These are phyloP conservation scores for Podargus strigoides DNA, from an alignment of 2,797 vertebrate genomes.

Conservation along the genomic window DNA sequence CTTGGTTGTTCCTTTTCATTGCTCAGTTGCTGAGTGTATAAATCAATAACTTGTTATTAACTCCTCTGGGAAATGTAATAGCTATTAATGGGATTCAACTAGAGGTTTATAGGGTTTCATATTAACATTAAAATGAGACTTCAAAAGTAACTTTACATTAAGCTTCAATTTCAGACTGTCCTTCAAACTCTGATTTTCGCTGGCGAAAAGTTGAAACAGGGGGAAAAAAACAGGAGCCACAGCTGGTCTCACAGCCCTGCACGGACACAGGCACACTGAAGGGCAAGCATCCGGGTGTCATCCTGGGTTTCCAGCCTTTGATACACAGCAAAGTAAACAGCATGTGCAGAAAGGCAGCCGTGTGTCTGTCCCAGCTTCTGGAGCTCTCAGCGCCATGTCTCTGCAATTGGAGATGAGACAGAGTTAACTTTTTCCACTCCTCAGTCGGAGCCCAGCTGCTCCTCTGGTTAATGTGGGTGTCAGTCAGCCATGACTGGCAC, in stretches of 20 bases:
- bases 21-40: neutral
- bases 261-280: rapidly evolving
- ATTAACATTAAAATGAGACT: neutral
- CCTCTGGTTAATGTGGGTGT: neutral
- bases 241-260: neutral
- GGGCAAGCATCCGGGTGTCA: neutral
- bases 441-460: neutral
- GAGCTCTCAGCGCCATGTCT: neutral
- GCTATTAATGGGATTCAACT: neutral
- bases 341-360: neutral
- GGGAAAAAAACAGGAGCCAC: neutral
- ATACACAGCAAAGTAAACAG: neutral
- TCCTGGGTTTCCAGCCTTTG: neutral
- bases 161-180: neutral
- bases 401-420: neutral
- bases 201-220: neutral
- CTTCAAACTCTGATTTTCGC: neutral
- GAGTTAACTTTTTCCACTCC: neutral
- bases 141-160: neutral
- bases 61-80: neutral
- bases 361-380: neutral
- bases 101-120: neutral
- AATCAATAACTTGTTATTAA: neutral
- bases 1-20: neutral
- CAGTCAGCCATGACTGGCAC: neutral